Evolutionary conservation across 2,888 invertebrate genomes (phyloP), one percentile per base, ranked within the genome.

Genomic region (Sisyra nigra): DNA sequence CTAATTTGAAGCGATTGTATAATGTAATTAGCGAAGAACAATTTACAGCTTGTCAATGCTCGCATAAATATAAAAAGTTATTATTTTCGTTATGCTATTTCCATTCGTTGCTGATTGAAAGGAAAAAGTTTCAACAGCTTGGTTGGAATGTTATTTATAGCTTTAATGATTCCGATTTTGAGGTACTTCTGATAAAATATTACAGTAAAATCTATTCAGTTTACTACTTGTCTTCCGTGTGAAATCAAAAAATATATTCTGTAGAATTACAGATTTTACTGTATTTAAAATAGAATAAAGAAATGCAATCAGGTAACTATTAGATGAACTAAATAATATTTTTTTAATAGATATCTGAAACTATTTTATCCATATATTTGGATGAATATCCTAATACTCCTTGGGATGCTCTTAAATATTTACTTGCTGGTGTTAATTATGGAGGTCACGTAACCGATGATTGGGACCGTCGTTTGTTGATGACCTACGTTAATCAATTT

Each of bases 161-260:
- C 61, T 91, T 91, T 59, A 91, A 89, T 54, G 88, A 89, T 59
- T 81, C 89, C 0, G 91, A 91, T 60, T 91, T 89, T 63, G 86
- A 87, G 65, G 86, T 86, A 52, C 61, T 59, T 13, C 14, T 6
- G 17, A 18, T 1, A 36, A 13, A 14, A 15, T 7, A 8, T 33
- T 3, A n/a, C n/a, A n/a, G n/a, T n/a, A n/a, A n/a, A n/a, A n/a
- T n/a, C n/a, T n/a, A n/a, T n/a, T n/a, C n/a, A n/a, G n/a, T n/a
- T n/a, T n/a, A n/a, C n/a, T n/a, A n/a, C n/a, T n/a, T n/a, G n/a
- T n/a, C n/a, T n/a, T n/a, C n/a, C n/a, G n/a, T n/a, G n/a, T n/a
- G n/a, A n/a, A n/a, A n/a, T n/a, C n/a, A n/a, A n/a, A n/a, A n/a
- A n/a, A n/a, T n/a, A n/a, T n/a, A n/a, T n/a, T n/a, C n/a, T n/a